Percentiles rank a stretch among this genome's conserved stretches.
phyloP scores from a whole-genome alignment of 2,888 invertebrate species.

The Sphinx pinastri region DNA sequence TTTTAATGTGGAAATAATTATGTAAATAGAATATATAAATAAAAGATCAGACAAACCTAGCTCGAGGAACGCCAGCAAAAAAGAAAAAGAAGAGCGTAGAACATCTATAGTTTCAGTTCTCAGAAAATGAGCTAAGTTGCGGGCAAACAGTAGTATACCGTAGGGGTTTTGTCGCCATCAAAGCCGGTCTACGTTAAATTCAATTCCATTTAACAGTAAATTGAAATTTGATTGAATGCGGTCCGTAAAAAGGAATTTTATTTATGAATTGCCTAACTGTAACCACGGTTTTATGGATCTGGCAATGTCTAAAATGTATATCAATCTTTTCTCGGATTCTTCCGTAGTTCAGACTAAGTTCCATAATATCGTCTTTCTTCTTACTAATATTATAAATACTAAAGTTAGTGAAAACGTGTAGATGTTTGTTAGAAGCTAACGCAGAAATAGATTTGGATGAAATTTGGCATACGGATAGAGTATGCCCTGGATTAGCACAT shows the following conservation, averaged over 20 bases:
- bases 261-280: conserved; percentile 28
- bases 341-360: too few species aligned
- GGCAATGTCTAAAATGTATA: not conserved
- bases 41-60: not conserved
- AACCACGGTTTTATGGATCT: not conserved
- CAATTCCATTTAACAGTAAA: conserved; percentile 51
- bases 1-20: not conserved
- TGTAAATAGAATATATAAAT: not conserved
- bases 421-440: too few species aligned
- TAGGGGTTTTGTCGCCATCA: conserved; percentile 30
- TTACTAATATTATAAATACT: too few species aligned
- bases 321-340: not conserved
- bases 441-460: too few species aligned
- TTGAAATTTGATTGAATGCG: conserved; percentile 56
- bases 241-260: conserved; percentile 41
- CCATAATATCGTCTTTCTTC: too few species aligned
- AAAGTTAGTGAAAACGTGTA: too few species aligned
- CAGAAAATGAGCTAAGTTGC: not conserved
- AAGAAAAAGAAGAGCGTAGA: too few species aligned
- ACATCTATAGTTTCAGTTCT: too few species aligned
- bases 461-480: too few species aligned
- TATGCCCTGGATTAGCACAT: too few species aligned
- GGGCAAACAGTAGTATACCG: conserved; percentile 5
- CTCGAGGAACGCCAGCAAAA: too few species aligned
- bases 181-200: conserved; percentile 44